Evolutionary conservation across 2,888 invertebrate species (phyloP).

Genomic region (Mimumesa dahlbomi): DNA sequence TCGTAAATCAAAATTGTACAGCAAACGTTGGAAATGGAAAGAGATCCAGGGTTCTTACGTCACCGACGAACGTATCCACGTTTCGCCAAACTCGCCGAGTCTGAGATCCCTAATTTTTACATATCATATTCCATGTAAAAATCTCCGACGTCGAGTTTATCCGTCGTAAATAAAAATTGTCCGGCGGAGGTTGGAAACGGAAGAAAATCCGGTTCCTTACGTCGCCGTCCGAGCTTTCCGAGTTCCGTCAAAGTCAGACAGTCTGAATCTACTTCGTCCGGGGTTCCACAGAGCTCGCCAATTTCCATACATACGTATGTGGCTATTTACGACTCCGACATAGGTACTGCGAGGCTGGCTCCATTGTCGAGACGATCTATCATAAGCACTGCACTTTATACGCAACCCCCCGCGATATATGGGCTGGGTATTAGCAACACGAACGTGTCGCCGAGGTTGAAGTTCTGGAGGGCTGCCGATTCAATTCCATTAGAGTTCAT

Average conservation of each 20-base stretch:
- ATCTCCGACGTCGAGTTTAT: too few relatives aligned
- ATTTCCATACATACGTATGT: slow-evolving; percentile 18
- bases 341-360: slow-evolving; percentile 34
- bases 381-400: slow-evolving; percentile 61
- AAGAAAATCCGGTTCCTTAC: too few relatives aligned
- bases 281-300: slow-evolving; percentile 1
- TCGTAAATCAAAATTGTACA: too few relatives aligned
- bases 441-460: slow-evolving; percentile 41
- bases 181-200: too few relatives aligned
- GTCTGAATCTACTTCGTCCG: background rate
- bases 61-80: too few relatives aligned
- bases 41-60: too few relatives aligned
- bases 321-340: slow-evolving; percentile 34
- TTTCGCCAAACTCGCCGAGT: too few relatives aligned
- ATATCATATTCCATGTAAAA: too few relatives aligned
- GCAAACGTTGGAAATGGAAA: too few relatives aligned
- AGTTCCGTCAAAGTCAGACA: background rate
- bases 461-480: slow-evolving; percentile 50
- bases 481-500: slow-evolving; percentile 63
- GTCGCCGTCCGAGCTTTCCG: background rate
- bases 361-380: slow-evolving; percentile 65
- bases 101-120: too few relatives aligned
- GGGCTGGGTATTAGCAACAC: slow-evolving; percentile 46
- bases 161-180: too few relatives aligned
- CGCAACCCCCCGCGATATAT: slow-evolving; percentile 39